Conservation (phyloP, 2,113 vertebrate species). For the Lucifuga dentata region DNA sequence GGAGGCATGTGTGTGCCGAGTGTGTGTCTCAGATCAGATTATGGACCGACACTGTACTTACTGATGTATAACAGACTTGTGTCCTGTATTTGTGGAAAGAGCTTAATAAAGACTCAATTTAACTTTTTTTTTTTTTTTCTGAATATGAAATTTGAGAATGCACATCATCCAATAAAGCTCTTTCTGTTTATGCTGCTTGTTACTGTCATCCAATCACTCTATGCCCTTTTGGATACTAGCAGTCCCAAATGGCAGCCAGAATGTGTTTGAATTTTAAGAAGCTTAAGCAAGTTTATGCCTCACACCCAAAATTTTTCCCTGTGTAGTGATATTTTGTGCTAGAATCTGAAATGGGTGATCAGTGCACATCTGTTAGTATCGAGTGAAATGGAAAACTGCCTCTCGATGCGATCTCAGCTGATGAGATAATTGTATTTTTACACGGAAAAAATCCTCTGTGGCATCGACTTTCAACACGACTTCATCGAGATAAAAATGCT, state of each 20-base stretch:
- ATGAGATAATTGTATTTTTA: constrained; percentile 1
- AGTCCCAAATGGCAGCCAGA: not conserved
- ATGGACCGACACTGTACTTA: constrained; percentile 7
- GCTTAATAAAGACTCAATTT: not conserved
- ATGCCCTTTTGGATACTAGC: no score
- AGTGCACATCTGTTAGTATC: not conserved
- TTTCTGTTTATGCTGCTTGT: not conserved
- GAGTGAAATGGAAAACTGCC: not conserved
- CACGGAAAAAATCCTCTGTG: constrained; percentile 21
- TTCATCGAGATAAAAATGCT: constrained; percentile 4
- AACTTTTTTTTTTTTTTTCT: no score
- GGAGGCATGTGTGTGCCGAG: constrained; percentile 59
- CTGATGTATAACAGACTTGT: constrained; percentile 37
- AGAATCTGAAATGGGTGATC: no score
- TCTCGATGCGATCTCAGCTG: not conserved
- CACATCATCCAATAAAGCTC: no score
- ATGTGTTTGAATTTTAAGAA: constrained; percentile 1
- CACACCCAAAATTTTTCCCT: not conserved
- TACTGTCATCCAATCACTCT: not conserved
- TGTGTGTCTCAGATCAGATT: not conserved
- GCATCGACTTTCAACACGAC: no score
- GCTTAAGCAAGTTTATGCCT: not conserved
- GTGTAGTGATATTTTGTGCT: not conserved
- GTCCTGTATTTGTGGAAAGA: constrained; percentile 30
- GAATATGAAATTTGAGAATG: no score